Evolutionary conservation across 2,888 invertebrate species (phyloP).

Genomic region (Cyclophora albipunctata): DNA sequence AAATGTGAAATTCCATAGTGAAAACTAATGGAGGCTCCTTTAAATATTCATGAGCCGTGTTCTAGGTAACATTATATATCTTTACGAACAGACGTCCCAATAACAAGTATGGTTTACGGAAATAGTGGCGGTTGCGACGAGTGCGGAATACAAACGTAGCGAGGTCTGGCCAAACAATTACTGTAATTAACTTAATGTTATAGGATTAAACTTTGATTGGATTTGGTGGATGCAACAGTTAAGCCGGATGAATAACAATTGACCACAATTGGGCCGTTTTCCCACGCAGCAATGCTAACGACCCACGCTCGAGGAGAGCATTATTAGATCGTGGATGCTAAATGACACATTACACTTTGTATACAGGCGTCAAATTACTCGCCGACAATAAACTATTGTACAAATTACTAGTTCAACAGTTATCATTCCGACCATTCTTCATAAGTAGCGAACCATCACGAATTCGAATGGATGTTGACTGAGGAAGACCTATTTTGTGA

Average conservation of each 20-base stretch:
- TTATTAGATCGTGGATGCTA: slow-evolving; percentile 39
- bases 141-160: no score
- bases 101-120: no score
- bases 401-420: slow-evolving; percentile 5
- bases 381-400: slow-evolving; percentile 18
- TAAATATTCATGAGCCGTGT: background rate
- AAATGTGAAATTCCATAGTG: slow-evolving; percentile 17
- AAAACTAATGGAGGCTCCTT: slow-evolving; percentile 10
- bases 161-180: no score
- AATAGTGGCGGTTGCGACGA: no score
- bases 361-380: slow-evolving; percentile 24
- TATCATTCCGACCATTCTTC: background rate
- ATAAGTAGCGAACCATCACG: slow-evolving; percentile 3
- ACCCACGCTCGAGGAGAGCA: slow-evolving; percentile 42
- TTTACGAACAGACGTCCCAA: no score
- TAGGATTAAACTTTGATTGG: background rate
- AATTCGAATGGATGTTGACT: background rate
- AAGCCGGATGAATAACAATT: slow-evolving; percentile 15
- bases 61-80: no score
- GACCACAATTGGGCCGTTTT: slow-evolving; percentile 51
- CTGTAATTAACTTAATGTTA: no score
- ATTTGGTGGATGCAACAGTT: slow-evolving; percentile 1
- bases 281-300: slow-evolving; percentile 46
- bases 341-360: slow-evolving; percentile 40
- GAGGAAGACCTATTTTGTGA: background rate